Percentiles rank a stretch among this genome's conserved stretches.
Conservation (phyloP, 2,113 vertebrate species). For the Gymnorhina tibicen region DNA sequence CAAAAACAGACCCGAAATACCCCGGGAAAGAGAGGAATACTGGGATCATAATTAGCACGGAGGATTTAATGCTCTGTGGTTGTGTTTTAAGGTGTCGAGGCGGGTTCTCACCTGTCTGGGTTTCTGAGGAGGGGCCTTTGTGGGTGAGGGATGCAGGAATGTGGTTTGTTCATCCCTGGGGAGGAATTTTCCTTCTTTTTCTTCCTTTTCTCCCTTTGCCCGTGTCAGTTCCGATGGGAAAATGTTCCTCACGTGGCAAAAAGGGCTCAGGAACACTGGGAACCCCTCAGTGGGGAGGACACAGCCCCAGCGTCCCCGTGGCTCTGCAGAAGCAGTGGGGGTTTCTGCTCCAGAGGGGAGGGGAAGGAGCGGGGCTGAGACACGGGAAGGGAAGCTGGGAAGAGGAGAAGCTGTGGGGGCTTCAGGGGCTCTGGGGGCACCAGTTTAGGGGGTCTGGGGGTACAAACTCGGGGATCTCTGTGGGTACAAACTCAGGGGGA, state of each 20-base stretch:
- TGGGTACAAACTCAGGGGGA: background rate
- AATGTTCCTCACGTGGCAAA: background rate
- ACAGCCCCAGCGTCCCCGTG: background rate
- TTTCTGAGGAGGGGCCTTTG: background rate
- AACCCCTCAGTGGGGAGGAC: background rate
- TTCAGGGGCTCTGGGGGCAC: background rate
- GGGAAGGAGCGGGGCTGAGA: background rate
- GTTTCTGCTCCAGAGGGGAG: background rate
- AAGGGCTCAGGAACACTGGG: background rate
- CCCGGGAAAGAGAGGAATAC: no score
- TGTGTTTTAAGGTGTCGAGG: background rate
- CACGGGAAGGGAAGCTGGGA: background rate
- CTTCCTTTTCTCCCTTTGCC: background rate
- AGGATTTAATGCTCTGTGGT: background rate
- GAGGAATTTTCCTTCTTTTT: background rate
- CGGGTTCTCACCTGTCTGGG: background rate
- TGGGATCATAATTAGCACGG: background rate
- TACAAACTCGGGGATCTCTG: no score
- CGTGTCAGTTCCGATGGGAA: rapidly evolving
- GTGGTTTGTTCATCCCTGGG: background rate
- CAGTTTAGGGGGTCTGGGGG: background rate
- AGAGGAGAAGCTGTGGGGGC: background rate
- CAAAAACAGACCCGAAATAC: background rate
- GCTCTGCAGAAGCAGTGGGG: rapidly evolving
- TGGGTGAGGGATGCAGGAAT: background rate